Conservation (phyloP, 1,140 invertebrate species). For the Pachypeltis micranthus region DNA sequence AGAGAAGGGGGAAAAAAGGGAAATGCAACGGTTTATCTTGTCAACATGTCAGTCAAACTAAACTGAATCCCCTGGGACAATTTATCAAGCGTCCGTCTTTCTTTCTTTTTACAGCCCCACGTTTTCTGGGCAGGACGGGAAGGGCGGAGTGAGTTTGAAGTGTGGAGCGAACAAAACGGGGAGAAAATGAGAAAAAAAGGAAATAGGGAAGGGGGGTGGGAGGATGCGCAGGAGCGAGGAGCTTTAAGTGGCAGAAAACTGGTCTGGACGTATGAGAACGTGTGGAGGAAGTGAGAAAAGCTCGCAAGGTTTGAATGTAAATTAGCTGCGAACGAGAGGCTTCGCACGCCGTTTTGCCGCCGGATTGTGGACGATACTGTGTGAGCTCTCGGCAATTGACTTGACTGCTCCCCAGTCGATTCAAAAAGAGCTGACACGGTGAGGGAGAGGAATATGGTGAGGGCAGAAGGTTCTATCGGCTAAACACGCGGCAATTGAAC, state of each 20-base stretch:
- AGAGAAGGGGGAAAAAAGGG: not conserved
- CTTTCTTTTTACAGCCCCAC: not conserved
- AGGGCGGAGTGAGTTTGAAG: too few species aligned
- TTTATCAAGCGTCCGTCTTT: not conserved
- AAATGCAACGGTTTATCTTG: constrained; percentile 2
- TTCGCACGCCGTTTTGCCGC: too few species aligned
- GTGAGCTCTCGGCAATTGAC: too few species aligned
- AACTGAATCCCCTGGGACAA: constrained; percentile 1
- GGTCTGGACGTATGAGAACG: not conserved
- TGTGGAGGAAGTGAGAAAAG: not conserved
- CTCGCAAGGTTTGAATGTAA: not conserved
- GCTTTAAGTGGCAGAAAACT: not conserved
- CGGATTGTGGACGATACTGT: too few species aligned
- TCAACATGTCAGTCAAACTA: constrained; percentile 7
- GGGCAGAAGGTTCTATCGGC: too few species aligned
- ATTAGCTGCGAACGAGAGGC: not conserved
- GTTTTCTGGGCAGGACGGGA: too few species aligned
- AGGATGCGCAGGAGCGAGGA: not conserved
- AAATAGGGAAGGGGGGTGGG: not conserved
- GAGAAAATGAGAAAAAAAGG: not conserved
- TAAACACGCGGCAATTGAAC: too few species aligned
- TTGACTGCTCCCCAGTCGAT: too few species aligned
- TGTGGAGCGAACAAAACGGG: not conserved
- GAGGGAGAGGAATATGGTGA: too few species aligned
- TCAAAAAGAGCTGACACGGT: too few species aligned